Conservation (phyloP, 2,113 vertebrate genomes). For the Gasterosteus nipponicus region DNA sequence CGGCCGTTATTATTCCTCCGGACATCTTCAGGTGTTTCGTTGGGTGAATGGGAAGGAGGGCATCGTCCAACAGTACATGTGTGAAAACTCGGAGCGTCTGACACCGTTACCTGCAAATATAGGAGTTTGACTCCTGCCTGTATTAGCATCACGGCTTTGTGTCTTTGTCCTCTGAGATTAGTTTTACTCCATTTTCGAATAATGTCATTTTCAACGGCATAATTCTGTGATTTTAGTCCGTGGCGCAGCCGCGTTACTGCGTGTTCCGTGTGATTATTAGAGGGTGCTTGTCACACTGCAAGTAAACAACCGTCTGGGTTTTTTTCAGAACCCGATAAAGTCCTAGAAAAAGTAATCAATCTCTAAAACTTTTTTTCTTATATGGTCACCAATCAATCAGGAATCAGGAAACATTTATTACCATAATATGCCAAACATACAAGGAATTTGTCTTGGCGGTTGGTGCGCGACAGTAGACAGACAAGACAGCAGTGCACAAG, state of each 20-base stretch:
- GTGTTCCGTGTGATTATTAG: conserved; percentile 29
- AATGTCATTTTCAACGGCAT: conserved; percentile 15
- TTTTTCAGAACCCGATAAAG: background rate
- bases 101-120: conserved; percentile 33
- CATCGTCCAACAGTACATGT: conserved; percentile 22
- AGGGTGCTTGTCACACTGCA: background rate
- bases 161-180: conserved; percentile 24
- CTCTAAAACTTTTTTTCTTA: background rate
- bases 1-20: background rate
- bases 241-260: conserved; percentile 19
- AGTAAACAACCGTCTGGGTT: conserved; percentile 5
- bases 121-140: conserved; percentile 37
- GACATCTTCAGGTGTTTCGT: background rate
- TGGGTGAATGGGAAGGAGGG: conserved; percentile 10
- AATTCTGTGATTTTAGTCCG: conserved; percentile 25
- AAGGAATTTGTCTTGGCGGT: too few species aligned
- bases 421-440: too few species aligned
- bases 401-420: too few species aligned
- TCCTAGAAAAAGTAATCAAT: background rate
- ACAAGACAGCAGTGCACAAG: too few species aligned
- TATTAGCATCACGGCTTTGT: conserved; percentile 21
- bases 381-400: background rate
- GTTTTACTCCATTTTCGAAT: conserved; percentile 17
- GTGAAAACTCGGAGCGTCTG: conserved; percentile 13
- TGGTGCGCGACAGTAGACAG: too few species aligned